A percentile compares a stretch with the other conserved stretches of the same genome.
Conservation (phyloP, 1,140 invertebrate genomes). For the Drosophila navojoa region DNA sequence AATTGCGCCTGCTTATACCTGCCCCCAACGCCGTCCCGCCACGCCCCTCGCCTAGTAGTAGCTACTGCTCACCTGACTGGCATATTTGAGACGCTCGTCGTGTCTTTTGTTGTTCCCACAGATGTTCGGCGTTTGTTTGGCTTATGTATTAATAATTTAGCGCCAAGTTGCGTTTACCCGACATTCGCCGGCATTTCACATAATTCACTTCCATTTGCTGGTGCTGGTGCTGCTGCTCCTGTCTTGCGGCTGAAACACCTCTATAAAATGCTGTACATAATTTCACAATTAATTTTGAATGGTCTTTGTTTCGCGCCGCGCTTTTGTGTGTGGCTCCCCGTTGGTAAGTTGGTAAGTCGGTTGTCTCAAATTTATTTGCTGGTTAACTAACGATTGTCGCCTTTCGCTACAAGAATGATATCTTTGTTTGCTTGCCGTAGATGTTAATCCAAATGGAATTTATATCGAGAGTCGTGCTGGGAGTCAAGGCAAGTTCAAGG, state of each 20-base stretch:
- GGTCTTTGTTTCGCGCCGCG: constrained; percentile 4
- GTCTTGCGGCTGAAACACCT: constrained; percentile 22
- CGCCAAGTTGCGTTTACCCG: constrained; percentile 64
- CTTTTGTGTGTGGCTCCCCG: neutral
- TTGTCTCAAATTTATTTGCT: constrained; percentile 8
- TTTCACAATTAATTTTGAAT: constrained; percentile 45
- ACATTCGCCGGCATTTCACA: constrained; percentile 71
- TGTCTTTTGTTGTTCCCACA: constrained; percentile 42
- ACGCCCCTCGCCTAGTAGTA: neutral
- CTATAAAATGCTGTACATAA: constrained; percentile 27
- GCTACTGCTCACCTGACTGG: constrained; percentile 54
- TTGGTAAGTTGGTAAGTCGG: no score
- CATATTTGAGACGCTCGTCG: constrained; percentile 37
- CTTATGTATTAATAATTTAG: constrained; percentile 78
- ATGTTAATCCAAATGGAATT: no score
- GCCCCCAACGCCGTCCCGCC: neutral
- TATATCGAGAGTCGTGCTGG: no score
- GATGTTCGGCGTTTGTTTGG: constrained; percentile 49
- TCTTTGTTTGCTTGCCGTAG: neutral
- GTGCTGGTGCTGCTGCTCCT: neutral
- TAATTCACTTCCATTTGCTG: constrained; percentile 68
- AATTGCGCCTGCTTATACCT: constrained; percentile 9
- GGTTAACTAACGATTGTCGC: neutral
- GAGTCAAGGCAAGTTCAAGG: no score
- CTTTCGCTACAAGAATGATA: neutral